These are phyloP conservation scores for Gila robusta DNA, from an alignment of 2,797 vertebrate species.

Conservation along the genomic window DNA sequence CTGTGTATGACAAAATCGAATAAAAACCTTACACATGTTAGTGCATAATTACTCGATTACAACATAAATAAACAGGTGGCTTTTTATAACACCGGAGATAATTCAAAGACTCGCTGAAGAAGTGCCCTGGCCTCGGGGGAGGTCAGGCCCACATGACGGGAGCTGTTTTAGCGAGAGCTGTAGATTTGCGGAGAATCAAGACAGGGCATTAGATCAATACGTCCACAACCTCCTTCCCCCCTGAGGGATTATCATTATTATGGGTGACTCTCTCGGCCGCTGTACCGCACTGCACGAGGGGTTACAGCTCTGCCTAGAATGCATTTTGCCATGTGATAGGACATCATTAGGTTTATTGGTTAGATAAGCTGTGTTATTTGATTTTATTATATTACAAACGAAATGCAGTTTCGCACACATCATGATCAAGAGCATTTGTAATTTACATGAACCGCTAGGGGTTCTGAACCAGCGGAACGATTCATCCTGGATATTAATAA, in stretches of 20 bases:
- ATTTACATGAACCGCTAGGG: conserved; percentile 30
- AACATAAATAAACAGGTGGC: conserved; percentile 36
- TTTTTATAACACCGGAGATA: conserved; percentile 37
- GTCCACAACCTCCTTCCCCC: conserved; percentile 58
- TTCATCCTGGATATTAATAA: conserved; percentile 26
- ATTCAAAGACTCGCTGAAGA: conserved; percentile 53
- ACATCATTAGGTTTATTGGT: conserved; percentile 18
- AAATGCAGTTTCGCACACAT: neutral
- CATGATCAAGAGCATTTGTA: conserved; percentile 5
- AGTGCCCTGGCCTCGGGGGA: conserved; percentile 33
- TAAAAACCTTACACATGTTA: conserved; percentile 47
- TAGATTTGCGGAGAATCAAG: conserved; percentile 61
- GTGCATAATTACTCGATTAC: conserved; percentile 35
- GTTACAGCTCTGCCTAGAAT: conserved; percentile 24
- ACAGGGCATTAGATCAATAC: conserved; percentile 64
- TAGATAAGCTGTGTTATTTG: conserved; percentile 25
- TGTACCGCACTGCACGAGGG: conserved; percentile 51
- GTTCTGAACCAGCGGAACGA: conserved; percentile 9
- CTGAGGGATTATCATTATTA: conserved; percentile 63
- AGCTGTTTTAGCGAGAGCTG: conserved; percentile 56
- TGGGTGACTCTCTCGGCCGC: conserved; percentile 59
- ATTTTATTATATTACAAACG: conserved; percentile 12
- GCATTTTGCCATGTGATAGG: conserved; percentile 6
- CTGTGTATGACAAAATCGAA: conserved; percentile 49
- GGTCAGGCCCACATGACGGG: conserved; percentile 45